These are phyloP conservation scores for Halcyon smyrnensis DNA, from an alignment of 2,797 vertebrate genomes.

Conservation along the genomic window DNA sequence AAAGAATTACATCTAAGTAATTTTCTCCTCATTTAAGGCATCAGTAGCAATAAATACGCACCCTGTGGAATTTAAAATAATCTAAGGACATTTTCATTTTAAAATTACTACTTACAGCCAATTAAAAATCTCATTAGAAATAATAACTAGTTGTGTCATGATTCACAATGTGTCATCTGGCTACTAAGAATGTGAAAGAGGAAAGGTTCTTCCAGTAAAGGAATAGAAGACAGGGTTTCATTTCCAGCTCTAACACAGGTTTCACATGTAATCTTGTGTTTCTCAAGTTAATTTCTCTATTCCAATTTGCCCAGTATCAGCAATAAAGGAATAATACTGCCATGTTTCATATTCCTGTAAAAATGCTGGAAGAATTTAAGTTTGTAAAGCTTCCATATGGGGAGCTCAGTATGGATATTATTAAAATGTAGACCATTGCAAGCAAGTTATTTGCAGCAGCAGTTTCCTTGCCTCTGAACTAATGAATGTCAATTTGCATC, in stretches of 20 bases:
- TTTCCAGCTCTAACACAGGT: neutral
- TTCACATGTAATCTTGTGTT: neutral
- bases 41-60: constrained; percentile 1
- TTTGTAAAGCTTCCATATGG: neutral
- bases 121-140: constrained; percentile 45
- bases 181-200: neutral
- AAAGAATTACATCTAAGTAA: neutral
- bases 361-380: neutral
- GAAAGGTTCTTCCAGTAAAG: neutral
- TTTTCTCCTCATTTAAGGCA: constrained; percentile 31
- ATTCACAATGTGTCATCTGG: neutral
- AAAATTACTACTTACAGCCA: neutral
- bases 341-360: neutral
- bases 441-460: neutral
- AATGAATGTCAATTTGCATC: neutral
- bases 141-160: neutral
- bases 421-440: neutral
- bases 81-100: neutral
- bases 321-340: neutral
- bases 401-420: neutral
- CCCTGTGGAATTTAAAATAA: constrained; percentile 1
- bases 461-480: neutral
- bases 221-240: neutral
- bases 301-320: neutral
- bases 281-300: neutral